Evolutionary conservation across 2,113 vertebrate species (phyloP).

Genomic region (Trematocara marginatum): DNA sequence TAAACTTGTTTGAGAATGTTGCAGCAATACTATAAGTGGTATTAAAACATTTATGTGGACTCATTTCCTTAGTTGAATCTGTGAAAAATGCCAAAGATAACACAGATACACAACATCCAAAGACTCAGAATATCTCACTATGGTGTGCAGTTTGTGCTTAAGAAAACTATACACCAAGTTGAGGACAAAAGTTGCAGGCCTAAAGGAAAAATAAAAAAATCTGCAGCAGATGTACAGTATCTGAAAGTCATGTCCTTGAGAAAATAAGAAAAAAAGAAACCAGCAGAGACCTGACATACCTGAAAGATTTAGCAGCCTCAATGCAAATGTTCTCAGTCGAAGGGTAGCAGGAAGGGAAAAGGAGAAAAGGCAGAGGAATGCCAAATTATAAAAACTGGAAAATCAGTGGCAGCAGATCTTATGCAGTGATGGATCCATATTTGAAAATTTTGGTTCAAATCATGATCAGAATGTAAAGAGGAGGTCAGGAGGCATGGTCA

Average conservation of each 20-base stretch:
- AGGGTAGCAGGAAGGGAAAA: neutral
- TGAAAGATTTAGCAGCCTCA: neutral
- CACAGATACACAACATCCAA: neutral
- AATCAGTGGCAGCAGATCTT: neutral
- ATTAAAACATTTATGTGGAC: neutral
- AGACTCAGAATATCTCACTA: neutral
- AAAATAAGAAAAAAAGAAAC: neutral
- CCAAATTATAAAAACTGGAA: neutral
- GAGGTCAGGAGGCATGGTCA: neutral
- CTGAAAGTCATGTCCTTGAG: neutral
- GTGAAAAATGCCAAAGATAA: neutral
- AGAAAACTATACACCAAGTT: neutral
- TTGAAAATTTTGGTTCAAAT: neutral
- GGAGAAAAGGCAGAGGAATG: neutral
- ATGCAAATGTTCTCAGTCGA: neutral
- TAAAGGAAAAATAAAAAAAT: neutral
- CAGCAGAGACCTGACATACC: neutral
- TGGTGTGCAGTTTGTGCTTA: neutral
- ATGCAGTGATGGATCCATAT: neutral
- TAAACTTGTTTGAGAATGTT: neutral
- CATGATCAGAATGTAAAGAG: neutral
- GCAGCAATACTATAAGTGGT: neutral
- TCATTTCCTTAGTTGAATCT: neutral
- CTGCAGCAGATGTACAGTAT: neutral
- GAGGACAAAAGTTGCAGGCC: neutral